A percentile compares a stretch with the other conserved stretches of the same genome.
Conservation (phyloP, 2,888 invertebrate genomes). For the Protonemura montana region DNA sequence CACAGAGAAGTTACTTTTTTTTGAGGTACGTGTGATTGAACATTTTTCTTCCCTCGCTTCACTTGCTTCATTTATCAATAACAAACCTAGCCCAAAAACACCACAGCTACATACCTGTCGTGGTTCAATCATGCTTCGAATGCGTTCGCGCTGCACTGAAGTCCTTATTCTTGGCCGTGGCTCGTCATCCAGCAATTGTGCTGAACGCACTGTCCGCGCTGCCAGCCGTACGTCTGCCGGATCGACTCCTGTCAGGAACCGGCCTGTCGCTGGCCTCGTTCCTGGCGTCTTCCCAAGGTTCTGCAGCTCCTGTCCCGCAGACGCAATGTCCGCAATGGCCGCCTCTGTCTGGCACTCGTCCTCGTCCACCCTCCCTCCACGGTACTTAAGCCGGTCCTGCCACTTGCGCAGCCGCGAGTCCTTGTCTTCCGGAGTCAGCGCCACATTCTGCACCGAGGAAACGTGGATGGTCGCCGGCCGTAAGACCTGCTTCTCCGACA, state of each 20-base stretch:
- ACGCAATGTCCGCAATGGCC: slow-evolving; percentile 57
- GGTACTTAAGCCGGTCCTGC: slow-evolving; percentile 73
- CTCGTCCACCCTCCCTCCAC: slow-evolving; percentile 55
- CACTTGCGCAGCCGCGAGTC: slow-evolving; percentile 71
- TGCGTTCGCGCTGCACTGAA: slow-evolving; percentile 57
- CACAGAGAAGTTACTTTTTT: too few relatives aligned
- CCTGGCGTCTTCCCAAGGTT: slow-evolving; percentile 59
- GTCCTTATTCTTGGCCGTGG: neutral
- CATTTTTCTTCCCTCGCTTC: too few relatives aligned
- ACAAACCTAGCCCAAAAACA: too few relatives aligned
- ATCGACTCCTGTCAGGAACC: slow-evolving; percentile 74
- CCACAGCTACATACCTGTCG: slow-evolving; percentile 55
- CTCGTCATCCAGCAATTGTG: neutral
- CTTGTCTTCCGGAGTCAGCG: slow-evolving; percentile 63
- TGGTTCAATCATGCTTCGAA: slow-evolving; percentile 60
- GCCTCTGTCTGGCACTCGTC: slow-evolving; percentile 56
- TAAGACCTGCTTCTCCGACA: slow-evolving; percentile 65
- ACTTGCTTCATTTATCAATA: too few relatives aligned
- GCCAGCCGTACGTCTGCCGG: slow-evolving; percentile 63
- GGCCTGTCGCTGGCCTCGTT: slow-evolving; percentile 55
- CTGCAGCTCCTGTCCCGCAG: slow-evolving; percentile 59
- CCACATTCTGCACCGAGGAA: slow-evolving; percentile 33
- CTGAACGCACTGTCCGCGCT: neutral
- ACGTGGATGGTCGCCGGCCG: slow-evolving; percentile 62
- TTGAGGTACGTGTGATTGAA: too few relatives aligned